These are phyloP conservation scores for Zaprionus tsacasi DNA, from an alignment of 1,140 invertebrate species.

Conservation along the genomic window DNA sequence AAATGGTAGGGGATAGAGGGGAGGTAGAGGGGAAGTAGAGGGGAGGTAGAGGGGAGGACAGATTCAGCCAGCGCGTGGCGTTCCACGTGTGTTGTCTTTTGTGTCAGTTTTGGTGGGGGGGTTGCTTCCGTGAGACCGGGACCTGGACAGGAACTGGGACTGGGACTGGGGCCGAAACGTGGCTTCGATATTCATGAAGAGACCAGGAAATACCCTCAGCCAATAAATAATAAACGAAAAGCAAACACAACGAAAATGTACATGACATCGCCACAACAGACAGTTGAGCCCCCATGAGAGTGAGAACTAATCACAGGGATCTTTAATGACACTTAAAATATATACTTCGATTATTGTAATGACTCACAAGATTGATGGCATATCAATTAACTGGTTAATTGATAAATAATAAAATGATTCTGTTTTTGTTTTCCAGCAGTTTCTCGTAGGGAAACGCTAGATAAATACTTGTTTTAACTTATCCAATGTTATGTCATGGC, in stretches of 20 bases:
- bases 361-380: background rate
- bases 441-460: background rate
- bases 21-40: background rate
- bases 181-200: slow-evolving; percentile 21
- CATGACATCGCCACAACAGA: slow-evolving; percentile 18
- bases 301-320: background rate
- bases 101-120: slow-evolving; percentile 14
- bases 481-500: background rate
- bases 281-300: background rate
- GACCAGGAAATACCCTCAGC: slow-evolving; percentile 25
- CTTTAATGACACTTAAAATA: background rate
- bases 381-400: background rate
- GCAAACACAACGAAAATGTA: slow-evolving; percentile 18
- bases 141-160: background rate
- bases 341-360: background rate
- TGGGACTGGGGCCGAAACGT: background rate
- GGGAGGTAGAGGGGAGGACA: background rate
- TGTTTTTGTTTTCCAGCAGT: background rate
- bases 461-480: slow-evolving; percentile 2
- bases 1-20: background rate
- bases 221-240: slow-evolving; percentile 54
- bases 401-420: background rate
- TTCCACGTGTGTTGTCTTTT: slow-evolving; percentile 57
- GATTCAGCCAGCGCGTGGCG: slow-evolving; percentile 46
- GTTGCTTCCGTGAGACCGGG: background rate